phyloP scores from a whole-genome alignment of 2,888 invertebrate genomes.

The Sisyra terminalis region DNA sequence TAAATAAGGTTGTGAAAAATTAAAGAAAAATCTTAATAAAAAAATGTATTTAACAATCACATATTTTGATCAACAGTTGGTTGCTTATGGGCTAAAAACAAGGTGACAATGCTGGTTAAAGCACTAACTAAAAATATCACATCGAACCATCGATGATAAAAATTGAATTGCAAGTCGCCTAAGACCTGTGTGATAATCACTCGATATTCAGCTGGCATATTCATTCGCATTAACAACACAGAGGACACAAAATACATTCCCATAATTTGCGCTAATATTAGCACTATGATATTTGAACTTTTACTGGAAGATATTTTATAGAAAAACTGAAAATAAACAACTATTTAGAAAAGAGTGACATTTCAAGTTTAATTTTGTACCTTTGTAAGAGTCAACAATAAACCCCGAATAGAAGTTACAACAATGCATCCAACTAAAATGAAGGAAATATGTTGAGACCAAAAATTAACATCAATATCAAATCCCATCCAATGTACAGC shows the following conservation, averaged over 20 bases:
- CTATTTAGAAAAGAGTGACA: too few species aligned
- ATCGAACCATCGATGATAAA: slow-evolving; percentile 99
- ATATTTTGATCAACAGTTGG: slow-evolving; percentile 28
- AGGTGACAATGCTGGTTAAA: slow-evolving; percentile 82
- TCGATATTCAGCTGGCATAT: slow-evolving; percentile 95
- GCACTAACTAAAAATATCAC: slow-evolving; percentile 97
- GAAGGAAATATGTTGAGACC: slow-evolving; percentile 98
- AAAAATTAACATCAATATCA: slow-evolving; percentile 92
- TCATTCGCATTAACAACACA: slow-evolving; percentile 95
- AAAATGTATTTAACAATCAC: too few species aligned
- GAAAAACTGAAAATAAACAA: slow-evolving; percentile 65
- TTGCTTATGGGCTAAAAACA: slow-evolving; percentile 90
- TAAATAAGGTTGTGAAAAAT: too few species aligned
- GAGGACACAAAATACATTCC: slow-evolving; percentile 99
- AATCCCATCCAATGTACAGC: slow-evolving; percentile 94
- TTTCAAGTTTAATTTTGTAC: slow-evolving; percentile 34
- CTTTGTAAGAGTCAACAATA: slow-evolving; percentile 92
- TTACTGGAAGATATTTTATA: slow-evolving; percentile 98
- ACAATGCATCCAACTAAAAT: slow-evolving; percentile 94
- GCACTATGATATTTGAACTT: slow-evolving; percentile 94
- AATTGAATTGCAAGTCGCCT: slow-evolving; percentile 95
- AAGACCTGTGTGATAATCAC: slow-evolving; percentile 83
- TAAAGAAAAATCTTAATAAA: background rate
- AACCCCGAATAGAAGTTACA: slow-evolving; percentile 89
- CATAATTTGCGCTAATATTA: slow-evolving; percentile 96